Conservation (phyloP, 2,113 vertebrate genomes). For the Xenus cinereus region DNA sequence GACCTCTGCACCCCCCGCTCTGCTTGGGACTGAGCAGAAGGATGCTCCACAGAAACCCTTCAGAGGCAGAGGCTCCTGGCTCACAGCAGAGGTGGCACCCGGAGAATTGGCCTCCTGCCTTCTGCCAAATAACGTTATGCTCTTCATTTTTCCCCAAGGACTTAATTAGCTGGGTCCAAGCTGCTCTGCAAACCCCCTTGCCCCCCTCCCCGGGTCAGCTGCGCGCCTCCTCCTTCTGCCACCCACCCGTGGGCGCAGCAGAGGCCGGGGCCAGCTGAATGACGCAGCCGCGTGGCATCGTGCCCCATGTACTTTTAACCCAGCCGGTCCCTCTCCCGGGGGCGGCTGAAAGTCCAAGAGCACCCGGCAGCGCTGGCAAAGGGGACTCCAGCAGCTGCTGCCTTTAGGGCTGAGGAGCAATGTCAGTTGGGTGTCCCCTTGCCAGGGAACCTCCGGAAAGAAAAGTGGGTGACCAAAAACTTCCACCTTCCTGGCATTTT, state of each 20-base stretch:
- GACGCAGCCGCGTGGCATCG: background rate
- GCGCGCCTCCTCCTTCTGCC: background rate
- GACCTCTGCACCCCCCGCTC: background rate
- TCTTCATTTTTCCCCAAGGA: background rate
- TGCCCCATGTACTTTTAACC: background rate
- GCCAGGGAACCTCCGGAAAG: background rate
- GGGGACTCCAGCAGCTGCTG: background rate
- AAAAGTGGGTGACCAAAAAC: background rate
- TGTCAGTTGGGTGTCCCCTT: background rate
- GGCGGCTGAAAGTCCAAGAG: background rate
- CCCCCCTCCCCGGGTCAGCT: background rate
- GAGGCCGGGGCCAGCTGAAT: background rate
- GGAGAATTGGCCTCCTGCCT: accelerated
- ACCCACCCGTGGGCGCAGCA: background rate
- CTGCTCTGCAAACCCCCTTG: background rate
- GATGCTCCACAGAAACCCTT: background rate
- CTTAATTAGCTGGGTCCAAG: background rate
- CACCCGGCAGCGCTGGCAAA: background rate
- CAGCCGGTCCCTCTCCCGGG: background rate
- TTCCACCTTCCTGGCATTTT: background rate
- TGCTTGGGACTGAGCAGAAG: background rate
- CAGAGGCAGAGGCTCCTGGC: background rate
- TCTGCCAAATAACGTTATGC: background rate
- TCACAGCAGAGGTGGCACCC: background rate
- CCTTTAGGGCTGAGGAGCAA: background rate